phyloP scores from a whole-genome alignment of 2,797 vertebrate species.

The Hephaestus fuliginosus region DNA sequence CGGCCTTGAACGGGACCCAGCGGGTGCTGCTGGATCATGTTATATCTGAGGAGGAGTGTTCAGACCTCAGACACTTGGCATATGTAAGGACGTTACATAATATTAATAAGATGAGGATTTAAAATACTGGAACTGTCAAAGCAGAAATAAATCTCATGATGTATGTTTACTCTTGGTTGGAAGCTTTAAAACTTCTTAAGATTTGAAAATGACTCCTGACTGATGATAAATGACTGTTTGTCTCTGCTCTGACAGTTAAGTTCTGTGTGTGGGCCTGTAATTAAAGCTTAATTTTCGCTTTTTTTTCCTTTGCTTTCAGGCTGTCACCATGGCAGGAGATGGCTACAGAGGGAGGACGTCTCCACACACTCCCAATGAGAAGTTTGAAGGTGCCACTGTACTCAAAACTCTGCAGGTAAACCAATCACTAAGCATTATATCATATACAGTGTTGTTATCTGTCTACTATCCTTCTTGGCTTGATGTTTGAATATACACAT shows the following conservation, averaged over 20 bases:
- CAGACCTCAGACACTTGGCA: slow-evolving; percentile 91
- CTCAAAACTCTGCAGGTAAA: slow-evolving; percentile 94
- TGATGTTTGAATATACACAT: not conserved
- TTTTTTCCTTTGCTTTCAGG: slow-evolving; percentile 75
- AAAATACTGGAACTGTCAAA: not conserved
- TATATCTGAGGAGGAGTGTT: slow-evolving; percentile 92
- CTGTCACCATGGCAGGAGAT: slow-evolving; percentile 92
- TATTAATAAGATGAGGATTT: not conserved
- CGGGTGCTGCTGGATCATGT: slow-evolving; percentile 94
- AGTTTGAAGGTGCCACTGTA: slow-evolving; percentile 96
- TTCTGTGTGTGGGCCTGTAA: not conserved
- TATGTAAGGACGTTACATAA: slow-evolving; percentile 83
- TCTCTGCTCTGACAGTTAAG: not conserved
- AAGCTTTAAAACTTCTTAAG: too few species aligned
- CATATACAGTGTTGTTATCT: not conserved
- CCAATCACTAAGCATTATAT: not conserved
- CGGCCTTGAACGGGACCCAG: slow-evolving; percentile 93
- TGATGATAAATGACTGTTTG: not conserved
- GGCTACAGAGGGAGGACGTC: slow-evolving; percentile 96
- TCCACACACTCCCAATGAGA: slow-evolving; percentile 97
- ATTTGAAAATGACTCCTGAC: not conserved
- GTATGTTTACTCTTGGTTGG: not conserved
- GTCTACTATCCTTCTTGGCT: not conserved
- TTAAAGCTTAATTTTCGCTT: not conserved
- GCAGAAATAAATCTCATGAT: not conserved